A percentile compares a stretch with the other conserved stretches of the same genome.
These are phyloP conservation scores for Linnaemya tessellans DNA, from an alignment of 2,888 invertebrate species.

Conservation along the genomic window DNA sequence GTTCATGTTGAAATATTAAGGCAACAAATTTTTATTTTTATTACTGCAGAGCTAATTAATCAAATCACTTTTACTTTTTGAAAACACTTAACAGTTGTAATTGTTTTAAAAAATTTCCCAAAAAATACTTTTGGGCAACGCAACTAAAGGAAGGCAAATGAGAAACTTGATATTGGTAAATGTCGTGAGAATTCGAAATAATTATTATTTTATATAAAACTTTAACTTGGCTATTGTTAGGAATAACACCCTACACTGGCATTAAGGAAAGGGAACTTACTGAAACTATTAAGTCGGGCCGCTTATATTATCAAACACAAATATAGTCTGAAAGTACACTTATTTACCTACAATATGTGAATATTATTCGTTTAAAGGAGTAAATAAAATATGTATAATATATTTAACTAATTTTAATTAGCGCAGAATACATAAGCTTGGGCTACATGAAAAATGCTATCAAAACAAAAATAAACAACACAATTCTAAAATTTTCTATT, in stretches of 20 bases:
- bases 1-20: conserved; percentile 64
- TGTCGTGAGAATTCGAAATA: conserved; percentile 73
- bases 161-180: conserved; percentile 57
- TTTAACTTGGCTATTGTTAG: conserved; percentile 21
- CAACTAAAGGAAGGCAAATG: conserved; percentile 40
- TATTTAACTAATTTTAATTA: too few species aligned
- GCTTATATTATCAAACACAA: too few species aligned
- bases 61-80: conserved; percentile 49
- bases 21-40: conserved; percentile 60
- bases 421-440: too few species aligned
- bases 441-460: conserved; percentile 18
- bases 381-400: too few species aligned
- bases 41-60: conserved; percentile 71
- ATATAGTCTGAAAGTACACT: too few species aligned
- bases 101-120: conserved; percentile 19
- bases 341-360: too few species aligned
- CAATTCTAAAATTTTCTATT: too few species aligned
- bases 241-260: background rate
- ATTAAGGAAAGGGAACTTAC: too few species aligned
- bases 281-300: too few species aligned
- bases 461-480: too few species aligned
- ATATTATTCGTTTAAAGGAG: too few species aligned
- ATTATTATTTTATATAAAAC: conserved; percentile 54
- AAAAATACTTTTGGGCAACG: background rate
- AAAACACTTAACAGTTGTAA: conserved; percentile 43